Evolutionary conservation across 2,888 invertebrate species (phyloP), one percentile per base, ranked within the genome.

Genomic region (Ormyrus nitidulus): DNA sequence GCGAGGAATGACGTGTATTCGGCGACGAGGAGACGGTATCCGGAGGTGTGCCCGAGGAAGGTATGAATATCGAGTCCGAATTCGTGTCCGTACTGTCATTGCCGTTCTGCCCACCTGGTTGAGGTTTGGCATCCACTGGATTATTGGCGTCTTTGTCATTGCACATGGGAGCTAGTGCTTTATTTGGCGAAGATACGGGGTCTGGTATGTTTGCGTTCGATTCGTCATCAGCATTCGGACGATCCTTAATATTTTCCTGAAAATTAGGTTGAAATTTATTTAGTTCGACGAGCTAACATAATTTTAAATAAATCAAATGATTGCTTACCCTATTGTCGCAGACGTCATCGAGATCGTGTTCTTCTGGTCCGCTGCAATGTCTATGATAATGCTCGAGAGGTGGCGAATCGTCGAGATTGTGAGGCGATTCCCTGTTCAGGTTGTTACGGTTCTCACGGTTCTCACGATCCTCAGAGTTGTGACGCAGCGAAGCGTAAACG

Each of bases 1-100:
- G 89, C 54, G 90, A 89, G 5, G 87, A 88, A n/a, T 85, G 86
- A 48, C 88, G 85, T 0, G 88, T 89, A 44, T 89, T 89, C 11
- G 90, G 89, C 19, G 89, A 88, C 5, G 88, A 89, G 49, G 86
- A 84, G 5, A 83, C 82, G 9, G 87, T 86, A 4, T 87, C 86
- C 19, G 86, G 86, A 1, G 87, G 84, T 34, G 85, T 85, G 10
- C 85, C 84, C 79, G 85, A 84, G 54, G 86, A 83, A 7, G 83
- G 82, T 48, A 84, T 84, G 34, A 81, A 84, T 68, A 86, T 65
- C 6, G 88, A 88, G 49, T 88, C 89, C 11, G 86, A 87, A 49
- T 88, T 89, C n/a, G 87, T 87, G 62, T 88, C 88, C 0, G 87
- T 88, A 0, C 86, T 87, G 79, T 85, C 84, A 5, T 85, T 88